Evolutionary conservation across 2,888 invertebrate species (phyloP).

Genomic region (Eurois occulta): DNA sequence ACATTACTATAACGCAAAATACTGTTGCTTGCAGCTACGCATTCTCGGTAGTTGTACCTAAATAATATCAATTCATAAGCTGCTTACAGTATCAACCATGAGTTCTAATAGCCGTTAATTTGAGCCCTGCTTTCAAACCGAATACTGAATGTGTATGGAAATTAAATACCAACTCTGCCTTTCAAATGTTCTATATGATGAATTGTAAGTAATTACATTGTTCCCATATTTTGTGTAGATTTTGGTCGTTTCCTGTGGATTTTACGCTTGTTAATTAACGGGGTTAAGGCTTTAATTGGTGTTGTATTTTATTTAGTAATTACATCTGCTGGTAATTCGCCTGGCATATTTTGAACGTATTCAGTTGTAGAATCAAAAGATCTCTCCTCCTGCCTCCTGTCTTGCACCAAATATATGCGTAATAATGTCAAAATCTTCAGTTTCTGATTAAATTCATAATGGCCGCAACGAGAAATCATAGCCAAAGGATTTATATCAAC

Average conservation of each 20-base stretch:
- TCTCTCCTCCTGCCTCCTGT: too few relatives aligned
- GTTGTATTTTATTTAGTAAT: neutral
- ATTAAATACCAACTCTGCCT: constrained; percentile 2
- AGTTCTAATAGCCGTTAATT: constrained; percentile 10
- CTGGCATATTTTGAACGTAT: neutral
- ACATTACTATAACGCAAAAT: too few relatives aligned
- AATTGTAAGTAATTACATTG: constrained; percentile 16
- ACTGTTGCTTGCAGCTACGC: too few relatives aligned
- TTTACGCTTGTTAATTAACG: neutral
- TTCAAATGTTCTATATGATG: constrained; percentile 28
- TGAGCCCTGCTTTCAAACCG: constrained; percentile 2
- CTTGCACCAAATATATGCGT: neutral
- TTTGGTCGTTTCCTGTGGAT: constrained; percentile 10
- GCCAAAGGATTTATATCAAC: neutral
- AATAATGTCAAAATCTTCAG: neutral
- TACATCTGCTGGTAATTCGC: neutral
- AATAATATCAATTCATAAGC: constrained; percentile 22
- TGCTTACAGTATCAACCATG: constrained; percentile 11
- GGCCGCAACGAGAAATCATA: neutral
- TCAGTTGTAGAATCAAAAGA: neutral
- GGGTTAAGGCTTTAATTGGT: constrained; percentile 19
- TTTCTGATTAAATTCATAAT: neutral
- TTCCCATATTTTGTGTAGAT: constrained; percentile 11
- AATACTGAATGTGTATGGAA: constrained; percentile 5
- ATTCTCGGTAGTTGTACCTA: neutral